Percentiles rank a stretch among this genome's conserved stretches.
Conservation (phyloP, 2,888 invertebrate species). For the Sipha maydis region DNA sequence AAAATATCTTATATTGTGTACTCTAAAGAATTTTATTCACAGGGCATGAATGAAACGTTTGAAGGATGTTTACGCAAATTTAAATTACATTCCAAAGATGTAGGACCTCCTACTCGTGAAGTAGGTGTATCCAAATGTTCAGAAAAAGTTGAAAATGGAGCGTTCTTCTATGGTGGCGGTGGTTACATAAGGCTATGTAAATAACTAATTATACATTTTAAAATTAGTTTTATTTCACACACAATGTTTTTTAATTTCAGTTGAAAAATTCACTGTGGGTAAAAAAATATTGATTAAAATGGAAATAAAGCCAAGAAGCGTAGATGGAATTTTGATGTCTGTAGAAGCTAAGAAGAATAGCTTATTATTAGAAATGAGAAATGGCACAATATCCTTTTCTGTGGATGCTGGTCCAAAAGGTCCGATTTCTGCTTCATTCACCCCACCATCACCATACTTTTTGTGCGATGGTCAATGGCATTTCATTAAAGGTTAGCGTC, state of each 20-base stretch:
- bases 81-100: constrained; percentile 75
- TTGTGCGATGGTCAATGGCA: constrained; percentile 98
- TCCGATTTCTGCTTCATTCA: constrained; percentile 79
- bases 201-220: not conserved
- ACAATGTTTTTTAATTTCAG: constrained; percentile 67
- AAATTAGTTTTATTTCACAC: not conserved
- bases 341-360: constrained; percentile 86
- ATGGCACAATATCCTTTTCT: constrained; percentile 84
- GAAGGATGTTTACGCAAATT: constrained; percentile 86
- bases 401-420: constrained; percentile 85
- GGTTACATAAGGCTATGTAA: constrained; percentile 78
- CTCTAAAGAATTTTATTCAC: constrained; percentile 64
- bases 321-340: constrained; percentile 85
- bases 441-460: constrained; percentile 74
- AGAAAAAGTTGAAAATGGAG: constrained; percentile 80
- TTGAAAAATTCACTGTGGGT: constrained; percentile 83
- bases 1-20: constrained; percentile 63
- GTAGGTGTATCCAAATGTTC: constrained; percentile 82
- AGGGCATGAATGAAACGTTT: constrained; percentile 77
- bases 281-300: constrained; percentile 81
- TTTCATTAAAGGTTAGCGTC: constrained; percentile 76
- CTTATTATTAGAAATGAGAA: constrained; percentile 85
- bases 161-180: constrained; percentile 83
- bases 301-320: constrained; percentile 86
- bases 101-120: constrained; percentile 73